Base-by-base conservation (phyloP, 2,113 vertebrate species). In the Strix aluco region DNA sequence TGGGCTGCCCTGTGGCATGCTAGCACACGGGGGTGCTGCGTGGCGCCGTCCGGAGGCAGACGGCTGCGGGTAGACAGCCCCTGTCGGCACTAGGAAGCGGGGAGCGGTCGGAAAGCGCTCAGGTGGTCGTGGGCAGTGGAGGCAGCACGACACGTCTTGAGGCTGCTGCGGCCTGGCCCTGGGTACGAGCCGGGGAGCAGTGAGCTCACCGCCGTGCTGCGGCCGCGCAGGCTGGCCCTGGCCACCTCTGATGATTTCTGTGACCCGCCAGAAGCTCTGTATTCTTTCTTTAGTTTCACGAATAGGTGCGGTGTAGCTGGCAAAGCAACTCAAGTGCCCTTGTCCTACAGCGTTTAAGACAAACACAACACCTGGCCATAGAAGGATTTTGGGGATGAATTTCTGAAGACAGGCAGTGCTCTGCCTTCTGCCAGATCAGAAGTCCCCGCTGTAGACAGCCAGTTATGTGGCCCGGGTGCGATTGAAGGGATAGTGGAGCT, bases 391-490 rank as follows among this genome's bases (percentile, higher is more conserved):
- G 3, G 90, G 69, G 71, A 16, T 42, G 46, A 34, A 27, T 34
- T 59, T 18, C 57, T 84, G 72, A 4, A 59, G 11, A 4, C 9
- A 5, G 34, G 26, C 26, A 23, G 18, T 47, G 3, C 54, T 12
- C 25, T 42, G 34, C 36, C 47, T 19, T 36, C n/a, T 54, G 54
- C 59, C 20, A 9, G 52, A 3, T 17, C 46, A 27, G 19, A 6
- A 4, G 5, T 11, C 21, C 13, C 0, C 8, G 47, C 57, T 80
- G 51, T 0, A 19, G 25, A 0, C 30, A 13, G n/a, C 23, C 22
- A 1, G 47, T 46, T 13, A 0, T 9, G 38, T 40, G 32, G 63
- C 80, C n/a, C 9, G 3, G 66, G 34, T 2, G 62, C 11, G 87
- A 10, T 1, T 6, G 47, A 44, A 11, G n/a, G 62, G 63, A 1